Percentiles rank a stretch among this genome's conserved stretches.
These are phyloP conservation scores for Prorops nasuta DNA, from an alignment of 1,140 invertebrate species.

Conservation along the genomic window DNA sequence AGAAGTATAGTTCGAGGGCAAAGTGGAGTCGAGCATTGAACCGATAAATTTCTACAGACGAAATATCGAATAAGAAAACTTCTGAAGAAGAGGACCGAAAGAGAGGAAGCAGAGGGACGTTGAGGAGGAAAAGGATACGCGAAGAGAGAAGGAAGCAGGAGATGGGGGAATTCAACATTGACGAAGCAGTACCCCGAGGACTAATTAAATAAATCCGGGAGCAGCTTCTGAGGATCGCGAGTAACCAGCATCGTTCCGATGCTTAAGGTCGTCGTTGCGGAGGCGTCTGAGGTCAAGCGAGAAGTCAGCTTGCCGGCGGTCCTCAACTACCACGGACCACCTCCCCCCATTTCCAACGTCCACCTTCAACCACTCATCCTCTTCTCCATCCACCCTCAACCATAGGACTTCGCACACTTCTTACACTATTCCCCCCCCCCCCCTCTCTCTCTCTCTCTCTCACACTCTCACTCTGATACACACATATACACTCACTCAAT, in stretches of 20 bases:
- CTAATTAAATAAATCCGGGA: constrained; percentile 54
- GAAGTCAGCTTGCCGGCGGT: constrained; percentile 35
- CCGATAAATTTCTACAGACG: too few species aligned
- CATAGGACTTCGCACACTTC: neutral
- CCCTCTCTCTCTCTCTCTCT: neutral
- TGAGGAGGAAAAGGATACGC: constrained; percentile 8
- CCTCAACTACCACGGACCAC: constrained; percentile 21
- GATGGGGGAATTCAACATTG: constrained; percentile 32
- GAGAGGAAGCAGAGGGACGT: constrained; percentile 9
- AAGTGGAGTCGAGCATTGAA: too few species aligned
- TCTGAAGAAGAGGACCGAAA: too few species aligned
- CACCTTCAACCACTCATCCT: constrained; percentile 15
- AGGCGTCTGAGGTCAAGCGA: constrained; percentile 41
- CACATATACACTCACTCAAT: too few species aligned
- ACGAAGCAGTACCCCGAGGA: constrained; percentile 33
- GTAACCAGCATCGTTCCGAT: too few species aligned
- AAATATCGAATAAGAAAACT: too few species aligned
- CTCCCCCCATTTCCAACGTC: too few species aligned
- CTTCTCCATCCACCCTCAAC: neutral
- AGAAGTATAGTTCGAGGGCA: too few species aligned
- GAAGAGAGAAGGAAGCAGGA: constrained; percentile 4
- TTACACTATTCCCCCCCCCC: neutral
- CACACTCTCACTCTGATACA: neutral
- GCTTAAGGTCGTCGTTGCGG: constrained; percentile 41
- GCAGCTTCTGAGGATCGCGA: constrained; percentile 36